Evolutionary conservation across 2,797 vertebrate species (phyloP), one percentile per base, ranked within the genome.

Genomic region (Psittacula echo): DNA sequence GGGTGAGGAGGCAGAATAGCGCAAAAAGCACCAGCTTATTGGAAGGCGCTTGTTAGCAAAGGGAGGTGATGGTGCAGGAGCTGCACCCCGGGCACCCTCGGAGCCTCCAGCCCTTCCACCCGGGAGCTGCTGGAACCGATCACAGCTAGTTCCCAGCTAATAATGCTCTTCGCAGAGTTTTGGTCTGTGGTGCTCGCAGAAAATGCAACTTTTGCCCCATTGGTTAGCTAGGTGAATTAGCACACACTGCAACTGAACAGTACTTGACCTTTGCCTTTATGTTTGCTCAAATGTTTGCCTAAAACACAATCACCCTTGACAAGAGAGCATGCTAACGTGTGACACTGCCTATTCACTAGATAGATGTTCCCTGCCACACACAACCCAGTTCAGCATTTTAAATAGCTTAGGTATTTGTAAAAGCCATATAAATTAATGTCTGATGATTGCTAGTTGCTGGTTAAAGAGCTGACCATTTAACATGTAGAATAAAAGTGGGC

Each of bases 231-330:
- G 98, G 98, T 99, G 98, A 99, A 99, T 99, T 99, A 98, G 98
- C 98, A 98, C 98, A 98, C 98, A 99, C 98, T 99, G 99, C 98
- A 99, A 98, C 98, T 98, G 98, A 99, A 99, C 98, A 98, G 98
- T 98, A 99, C 99, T 99, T 99, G 99, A 99, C 99, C 99, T 99
- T 99, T 99, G 98, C 98, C 98, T 99, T 99, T 99, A 98, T 99
- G 98, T 98, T 98, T 98, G 98, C 98, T 98, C 98, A 98, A 98
- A 98, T 99, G 99, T 99, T 99, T 99, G 99, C 98, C 98, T 99
- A 99, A 99, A 99, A 98, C 98, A 99, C 99, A 99, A 99, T 99
- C 98, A 98, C 98, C 98, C 98, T 98, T 99, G 99, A 99, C 99
- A 98, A 97, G 98, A 98, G 98, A 98, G 98, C 98, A 98, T 98